Percentiles rank a stretch among this genome's conserved stretches.
phyloP scores from a whole-genome alignment of 2,888 invertebrate species.

The Amphipoea lucens region DNA sequence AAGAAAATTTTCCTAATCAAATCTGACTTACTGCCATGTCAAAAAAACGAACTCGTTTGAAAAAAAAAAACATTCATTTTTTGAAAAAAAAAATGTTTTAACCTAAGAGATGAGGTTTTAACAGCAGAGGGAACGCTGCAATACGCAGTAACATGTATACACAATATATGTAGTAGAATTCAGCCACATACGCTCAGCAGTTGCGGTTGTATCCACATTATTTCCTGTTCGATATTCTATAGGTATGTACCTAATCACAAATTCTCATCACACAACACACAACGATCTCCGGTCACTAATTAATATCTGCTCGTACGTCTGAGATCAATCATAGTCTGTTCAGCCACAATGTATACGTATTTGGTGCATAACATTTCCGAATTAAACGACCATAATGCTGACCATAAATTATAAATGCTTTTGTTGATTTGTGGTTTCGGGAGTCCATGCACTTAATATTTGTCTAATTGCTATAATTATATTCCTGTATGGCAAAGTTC shows the following conservation, averaged over 20 bases:
- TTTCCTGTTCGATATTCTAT: neutral
- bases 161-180: neutral
- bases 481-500: neutral
- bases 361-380: neutral
- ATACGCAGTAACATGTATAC: neutral
- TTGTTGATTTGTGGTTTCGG: constrained; percentile 29
- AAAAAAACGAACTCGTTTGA: too few relatives aligned
- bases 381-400: constrained; percentile 2
- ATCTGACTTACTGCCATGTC: too few relatives aligned
- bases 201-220: neutral
- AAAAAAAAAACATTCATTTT: too few relatives aligned
- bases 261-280: constrained; percentile 12
- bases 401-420: neutral
- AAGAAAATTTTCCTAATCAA: too few relatives aligned
- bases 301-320: neutral
- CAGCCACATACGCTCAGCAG: neutral
- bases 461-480: neutral
- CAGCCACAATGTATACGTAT: neutral
- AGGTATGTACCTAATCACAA: neutral
- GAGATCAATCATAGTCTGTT: constrained; percentile 10
- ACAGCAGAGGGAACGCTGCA: too few relatives aligned
- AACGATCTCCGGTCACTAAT: neutral
- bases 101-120: too few relatives aligned
- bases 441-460: neutral
- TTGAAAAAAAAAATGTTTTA: too few relatives aligned